These are phyloP conservation scores for Lethocerus indicus DNA, from an alignment of 1,140 invertebrate species.

Conservation along the genomic window DNA sequence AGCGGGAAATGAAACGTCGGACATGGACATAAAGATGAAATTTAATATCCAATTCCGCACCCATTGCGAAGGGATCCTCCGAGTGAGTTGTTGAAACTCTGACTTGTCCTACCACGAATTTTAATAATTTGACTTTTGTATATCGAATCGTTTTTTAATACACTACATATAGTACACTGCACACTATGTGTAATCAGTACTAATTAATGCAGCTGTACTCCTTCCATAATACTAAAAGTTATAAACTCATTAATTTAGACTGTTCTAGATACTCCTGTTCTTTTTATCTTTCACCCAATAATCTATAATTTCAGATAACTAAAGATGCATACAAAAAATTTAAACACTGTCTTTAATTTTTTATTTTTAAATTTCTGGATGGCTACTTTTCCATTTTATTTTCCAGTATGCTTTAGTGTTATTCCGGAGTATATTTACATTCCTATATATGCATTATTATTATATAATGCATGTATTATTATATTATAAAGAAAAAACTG, in stretches of 20 bases:
- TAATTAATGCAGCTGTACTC: background rate
- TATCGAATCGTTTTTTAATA: background rate
- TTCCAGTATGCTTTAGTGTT: no score
- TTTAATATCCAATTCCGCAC: conserved; percentile 36
- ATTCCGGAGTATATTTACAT: no score
- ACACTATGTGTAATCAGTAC: background rate
- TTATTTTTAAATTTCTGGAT: no score
- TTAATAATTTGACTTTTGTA: background rate
- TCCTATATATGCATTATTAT: no score
- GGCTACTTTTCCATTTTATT: no score
- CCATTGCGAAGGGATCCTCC: conserved; percentile 37
- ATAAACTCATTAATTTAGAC: conserved; percentile 25
- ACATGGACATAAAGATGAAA: conserved; percentile 34
- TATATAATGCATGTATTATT: no score
- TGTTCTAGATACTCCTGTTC: no score
- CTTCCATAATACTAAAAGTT: conserved; percentile 21
- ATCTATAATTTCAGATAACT: no score
- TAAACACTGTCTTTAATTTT: no score
- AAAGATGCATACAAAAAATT: no score
- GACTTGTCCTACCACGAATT: conserved; percentile 4
- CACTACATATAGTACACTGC: background rate
- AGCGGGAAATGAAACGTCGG: conserved; percentile 44
- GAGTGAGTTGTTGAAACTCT: conserved; percentile 24
- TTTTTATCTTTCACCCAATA: no score
- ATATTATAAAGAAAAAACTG: no score